A percentile compares a stretch with the other conserved stretches of the same genome.
Conservation (phyloP, 2,113 vertebrate genomes). For the Alectura lathami region DNA sequence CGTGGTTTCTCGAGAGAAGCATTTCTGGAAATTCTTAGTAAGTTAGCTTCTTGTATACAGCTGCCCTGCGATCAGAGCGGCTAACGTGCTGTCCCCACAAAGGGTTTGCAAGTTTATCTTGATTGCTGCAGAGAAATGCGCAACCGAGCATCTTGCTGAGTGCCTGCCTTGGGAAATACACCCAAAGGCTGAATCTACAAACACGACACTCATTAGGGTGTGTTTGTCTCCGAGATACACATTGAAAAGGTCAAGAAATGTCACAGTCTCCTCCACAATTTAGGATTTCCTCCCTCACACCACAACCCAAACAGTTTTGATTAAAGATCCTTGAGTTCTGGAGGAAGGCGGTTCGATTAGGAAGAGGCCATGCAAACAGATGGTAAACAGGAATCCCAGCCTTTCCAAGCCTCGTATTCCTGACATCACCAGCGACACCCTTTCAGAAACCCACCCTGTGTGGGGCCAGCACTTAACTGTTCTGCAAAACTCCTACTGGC, state of each 20-base stretch:
- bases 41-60: not conserved
- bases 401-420: not conserved
- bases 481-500: not conserved
- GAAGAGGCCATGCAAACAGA: not conserved
- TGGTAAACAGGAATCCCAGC: not conserved
- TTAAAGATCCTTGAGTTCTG: not conserved
- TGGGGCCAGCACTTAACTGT: not conserved
- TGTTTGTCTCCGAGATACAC: not conserved
- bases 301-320: slow-evolving; percentile 19
- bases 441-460: not conserved
- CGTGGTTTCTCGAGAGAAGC: not conserved
- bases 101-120: not conserved
- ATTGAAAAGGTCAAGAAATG: not conserved
- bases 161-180: not conserved
- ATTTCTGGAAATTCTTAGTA: not conserved
- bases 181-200: not conserved
- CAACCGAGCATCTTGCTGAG: accelerated
- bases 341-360: not conserved
- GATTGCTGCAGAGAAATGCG: not conserved
- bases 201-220: accelerated
- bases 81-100: no score
- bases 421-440: not conserved
- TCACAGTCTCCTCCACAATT: not conserved
- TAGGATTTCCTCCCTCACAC: slow-evolving; percentile 8
- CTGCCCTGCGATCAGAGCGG: not conserved